These are phyloP conservation scores for Oreotrochilus melanogaster DNA, from an alignment of 2,113 vertebrate genomes.

Conservation along the genomic window DNA sequence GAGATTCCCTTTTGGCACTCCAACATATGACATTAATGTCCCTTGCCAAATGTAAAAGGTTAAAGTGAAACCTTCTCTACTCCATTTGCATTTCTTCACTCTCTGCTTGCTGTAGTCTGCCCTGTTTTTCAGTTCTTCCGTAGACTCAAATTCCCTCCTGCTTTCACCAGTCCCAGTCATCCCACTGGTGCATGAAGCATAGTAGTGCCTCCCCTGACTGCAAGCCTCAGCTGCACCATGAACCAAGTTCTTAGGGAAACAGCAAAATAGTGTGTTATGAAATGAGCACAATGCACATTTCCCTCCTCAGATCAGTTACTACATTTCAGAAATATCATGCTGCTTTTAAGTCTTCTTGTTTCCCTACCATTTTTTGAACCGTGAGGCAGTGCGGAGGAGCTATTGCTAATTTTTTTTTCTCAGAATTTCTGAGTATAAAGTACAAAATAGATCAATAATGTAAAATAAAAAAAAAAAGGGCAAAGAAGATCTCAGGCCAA, in stretches of 20 bases:
- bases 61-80: not conserved
- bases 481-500: constrained; percentile 77
- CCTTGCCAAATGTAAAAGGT: not conserved
- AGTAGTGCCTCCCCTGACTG: not conserved
- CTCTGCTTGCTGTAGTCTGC: not conserved
- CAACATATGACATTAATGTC: not conserved
- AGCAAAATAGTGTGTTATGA: not conserved
- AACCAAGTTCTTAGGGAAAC: not conserved
- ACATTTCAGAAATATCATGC: not conserved
- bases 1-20: not conserved
- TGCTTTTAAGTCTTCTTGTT: not conserved
- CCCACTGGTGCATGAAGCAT: not conserved
- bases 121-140: not conserved
- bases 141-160: not conserved
- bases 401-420: not conserved
- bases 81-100: not conserved
- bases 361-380: not conserved
- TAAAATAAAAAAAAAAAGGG: not conserved
- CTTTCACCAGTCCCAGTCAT: not conserved
- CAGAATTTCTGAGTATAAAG: constrained; percentile 48
- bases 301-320: not conserved
- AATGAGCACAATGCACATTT: not conserved
- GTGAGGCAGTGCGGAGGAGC: not conserved
- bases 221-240: not conserved
- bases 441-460: constrained; percentile 70